Percentiles rank a stretch among this genome's conserved stretches.
These are phyloP conservation scores for Pangasianodon gigas DNA, from an alignment of 2,113 vertebrate genomes.

Conservation along the genomic window DNA sequence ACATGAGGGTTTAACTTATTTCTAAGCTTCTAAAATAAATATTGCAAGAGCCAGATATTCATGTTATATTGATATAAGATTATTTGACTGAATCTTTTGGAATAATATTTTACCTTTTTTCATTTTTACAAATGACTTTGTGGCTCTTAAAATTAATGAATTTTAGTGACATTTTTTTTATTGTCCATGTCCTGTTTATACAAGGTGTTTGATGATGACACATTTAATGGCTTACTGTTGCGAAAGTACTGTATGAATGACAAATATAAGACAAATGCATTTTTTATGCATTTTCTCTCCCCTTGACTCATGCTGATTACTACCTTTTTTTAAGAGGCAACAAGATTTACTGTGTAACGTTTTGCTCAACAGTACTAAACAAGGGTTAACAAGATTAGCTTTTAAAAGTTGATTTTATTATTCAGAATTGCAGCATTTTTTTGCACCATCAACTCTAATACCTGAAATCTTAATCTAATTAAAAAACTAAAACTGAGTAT, in stretches of 20 bases:
- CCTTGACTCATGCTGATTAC: neutral
- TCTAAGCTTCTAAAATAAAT: neutral
- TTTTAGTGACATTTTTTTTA: neutral
- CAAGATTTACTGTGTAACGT: neutral
- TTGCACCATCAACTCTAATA: neutral
- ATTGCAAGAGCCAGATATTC: neutral
- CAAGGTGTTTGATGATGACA: neutral
- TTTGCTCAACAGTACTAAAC: too few relatives aligned
- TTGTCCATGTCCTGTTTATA: neutral
- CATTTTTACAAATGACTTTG: neutral
- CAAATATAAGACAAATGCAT: neutral
- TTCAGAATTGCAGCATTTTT: neutral
- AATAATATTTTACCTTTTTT: neutral
- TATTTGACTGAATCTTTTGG: neutral
- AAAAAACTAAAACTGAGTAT: neutral
- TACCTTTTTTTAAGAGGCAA: neutral
- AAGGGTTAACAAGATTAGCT: neutral
- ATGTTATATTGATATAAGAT: neutral
- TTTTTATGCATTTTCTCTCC: neutral
- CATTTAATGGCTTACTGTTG: neutral
- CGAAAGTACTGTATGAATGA: neutral
- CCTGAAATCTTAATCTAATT: neutral
- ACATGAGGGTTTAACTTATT: too few relatives aligned
- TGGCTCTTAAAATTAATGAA: neutral
- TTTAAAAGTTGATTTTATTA: neutral